Base-by-base conservation (phyloP, 2,888 invertebrate genomes). In the Oxyteleia sp. region DNA sequence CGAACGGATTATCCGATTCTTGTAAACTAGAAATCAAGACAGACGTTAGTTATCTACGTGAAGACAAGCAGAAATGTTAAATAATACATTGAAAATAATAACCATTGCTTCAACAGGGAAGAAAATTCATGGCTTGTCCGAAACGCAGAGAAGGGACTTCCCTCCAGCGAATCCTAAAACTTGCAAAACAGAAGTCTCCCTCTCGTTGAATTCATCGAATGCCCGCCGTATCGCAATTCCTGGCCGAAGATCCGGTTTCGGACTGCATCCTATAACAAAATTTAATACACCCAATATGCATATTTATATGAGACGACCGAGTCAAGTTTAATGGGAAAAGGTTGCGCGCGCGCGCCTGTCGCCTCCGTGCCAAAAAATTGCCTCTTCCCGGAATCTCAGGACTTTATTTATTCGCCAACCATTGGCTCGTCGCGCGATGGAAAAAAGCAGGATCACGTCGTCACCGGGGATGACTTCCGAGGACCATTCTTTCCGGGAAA, bases 401-500 rank as follows among this genome's bases (percentile, higher is more conserved):
- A 35, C 11, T 38, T 32, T 13, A 38, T 49, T 49, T 23, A 23
- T 49, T 23, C 23, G 20, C n/a, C n/a, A 20, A 23, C 5, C 23
- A 1, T 11, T 49, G n/a, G 23, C 26, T 38, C 38, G 1, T 38
- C 13, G n/a, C n/a, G 1, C 2, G 4, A 38, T 1, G 38, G n/a
- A 38, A 38, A 26, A 53, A 68, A 68, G 18, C 26, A 41, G 32
- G 38, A n/a, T 15, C 5, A 18, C 64, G 18, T 45, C 43, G 55
- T 71, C 68, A 71, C 26, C 53, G 75, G 51, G 43, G 69, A 53
- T 20, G 63, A 85, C 82, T 82, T 85, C 85, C 83, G 63, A 80
- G 82, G 80, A 81, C 75, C 66, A 72, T 55, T 74, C 68, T 85
- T 85, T 84, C 85, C 81, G 84, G 85, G 72, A 80, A 84, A 81